Evolutionary conservation across 2,888 invertebrate genomes (phyloP).

Genomic region (Dioctria linearis): DNA sequence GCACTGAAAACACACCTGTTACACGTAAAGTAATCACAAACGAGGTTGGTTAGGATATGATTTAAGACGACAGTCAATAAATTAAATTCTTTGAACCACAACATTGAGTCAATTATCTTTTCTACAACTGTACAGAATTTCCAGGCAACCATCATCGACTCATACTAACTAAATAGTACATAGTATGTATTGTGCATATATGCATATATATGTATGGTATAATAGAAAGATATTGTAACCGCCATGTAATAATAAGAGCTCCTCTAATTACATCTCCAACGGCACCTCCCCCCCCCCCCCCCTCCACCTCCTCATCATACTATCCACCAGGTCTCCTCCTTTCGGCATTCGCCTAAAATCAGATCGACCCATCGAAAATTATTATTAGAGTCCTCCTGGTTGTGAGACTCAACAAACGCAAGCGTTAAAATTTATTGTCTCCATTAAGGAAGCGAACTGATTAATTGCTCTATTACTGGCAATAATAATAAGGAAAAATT

Average conservation of each 20-base stretch:
- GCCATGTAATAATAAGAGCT: no score
- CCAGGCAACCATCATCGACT: neutral
- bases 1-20: no score
- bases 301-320: neutral
- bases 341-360: conserved; percentile 2
- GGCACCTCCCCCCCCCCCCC: neutral
- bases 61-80: conserved; percentile 14
- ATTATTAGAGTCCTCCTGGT: neutral
- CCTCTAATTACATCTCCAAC: no score
- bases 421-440: conserved; percentile 53
- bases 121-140: neutral
- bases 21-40: neutral
- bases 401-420: conserved; percentile 2
- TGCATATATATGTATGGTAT: no score
- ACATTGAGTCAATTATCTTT: conserved; percentile 4
- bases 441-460: conserved; percentile 56
- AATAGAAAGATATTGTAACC: no score
- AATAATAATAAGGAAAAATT: conserved; percentile 57
- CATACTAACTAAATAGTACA: neutral
- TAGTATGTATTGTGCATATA: neutral
- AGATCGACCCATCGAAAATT: conserved; percentile 19
- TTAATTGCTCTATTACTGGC: conserved; percentile 57
- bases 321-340: neutral
- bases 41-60: neutral
- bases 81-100: conserved; percentile 16